Evolutionary conservation across 2,113 vertebrate genomes (phyloP).

Genomic region (Anoplopoma fimbria): DNA sequence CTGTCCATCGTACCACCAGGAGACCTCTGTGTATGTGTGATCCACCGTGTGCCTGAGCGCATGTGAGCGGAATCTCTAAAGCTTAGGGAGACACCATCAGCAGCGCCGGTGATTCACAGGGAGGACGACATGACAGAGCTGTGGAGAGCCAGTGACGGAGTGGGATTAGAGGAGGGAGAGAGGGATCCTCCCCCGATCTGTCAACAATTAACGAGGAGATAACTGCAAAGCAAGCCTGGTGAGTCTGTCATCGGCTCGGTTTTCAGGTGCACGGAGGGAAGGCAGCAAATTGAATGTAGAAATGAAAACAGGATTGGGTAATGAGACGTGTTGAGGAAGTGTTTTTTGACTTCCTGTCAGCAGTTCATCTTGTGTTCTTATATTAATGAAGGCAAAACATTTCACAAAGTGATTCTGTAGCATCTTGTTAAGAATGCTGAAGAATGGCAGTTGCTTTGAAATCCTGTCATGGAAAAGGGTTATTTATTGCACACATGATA

Average conservation of each 20-base stretch:
- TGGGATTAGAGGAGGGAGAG: constrained; percentile 64
- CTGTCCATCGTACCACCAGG: constrained; percentile 67
- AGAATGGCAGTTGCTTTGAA: constrained; percentile 12
- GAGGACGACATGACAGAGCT: constrained; percentile 59
- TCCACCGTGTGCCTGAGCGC: constrained; percentile 45
- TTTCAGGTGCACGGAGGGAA: constrained; percentile 56
- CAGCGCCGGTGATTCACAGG: constrained; percentile 49
- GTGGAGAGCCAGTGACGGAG: constrained; percentile 41
- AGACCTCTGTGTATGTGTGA: constrained; percentile 57
- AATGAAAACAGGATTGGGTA: constrained; percentile 54
- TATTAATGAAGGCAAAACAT: constrained; percentile 52
- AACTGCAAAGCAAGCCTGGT: constrained; percentile 51
- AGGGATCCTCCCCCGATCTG: constrained; percentile 57
- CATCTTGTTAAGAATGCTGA: neutral
- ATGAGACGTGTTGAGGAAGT: constrained; percentile 67
- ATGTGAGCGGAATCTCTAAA: constrained; percentile 67
- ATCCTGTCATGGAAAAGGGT: constrained; percentile 2
- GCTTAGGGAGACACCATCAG: constrained; percentile 54
- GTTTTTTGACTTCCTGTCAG: constrained; percentile 63
- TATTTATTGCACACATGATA: neutral
- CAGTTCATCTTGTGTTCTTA: constrained; percentile 47
- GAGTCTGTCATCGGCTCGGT: constrained; percentile 36
- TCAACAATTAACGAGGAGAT: constrained; percentile 64
- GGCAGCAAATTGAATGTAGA: constrained; percentile 64
- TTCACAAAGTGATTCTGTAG: constrained; percentile 20